These are phyloP conservation scores for Cordilura impudica DNA, from an alignment of 2,888 invertebrate species.

Conservation along the genomic window DNA sequence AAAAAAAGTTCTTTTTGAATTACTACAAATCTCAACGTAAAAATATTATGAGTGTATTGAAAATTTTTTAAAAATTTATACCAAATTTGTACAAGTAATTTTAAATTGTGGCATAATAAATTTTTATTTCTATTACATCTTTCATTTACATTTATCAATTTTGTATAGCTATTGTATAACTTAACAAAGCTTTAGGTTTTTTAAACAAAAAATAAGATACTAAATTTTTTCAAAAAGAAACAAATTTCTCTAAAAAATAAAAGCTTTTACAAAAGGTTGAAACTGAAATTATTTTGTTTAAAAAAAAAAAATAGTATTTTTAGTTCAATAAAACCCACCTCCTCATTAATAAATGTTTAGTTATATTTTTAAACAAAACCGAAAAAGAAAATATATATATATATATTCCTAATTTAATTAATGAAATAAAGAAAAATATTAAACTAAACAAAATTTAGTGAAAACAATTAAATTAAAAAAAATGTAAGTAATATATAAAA, in stretches of 20 bases:
- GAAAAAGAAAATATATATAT: conserved; percentile 22
- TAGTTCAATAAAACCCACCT: conserved; percentile 54
- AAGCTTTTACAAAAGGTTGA: conserved; percentile 13
- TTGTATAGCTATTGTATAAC: background rate
- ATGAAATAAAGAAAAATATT: conserved; percentile 23
- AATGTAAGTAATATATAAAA: background rate
- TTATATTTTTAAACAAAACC: conserved; percentile 15
- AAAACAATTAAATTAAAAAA: background rate
- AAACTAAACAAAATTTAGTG: conserved; percentile 12
- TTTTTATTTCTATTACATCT: too few relatives aligned
- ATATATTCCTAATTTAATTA: conserved; percentile 54
- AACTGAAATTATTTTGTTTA: background rate
- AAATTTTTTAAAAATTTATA: too few relatives aligned
- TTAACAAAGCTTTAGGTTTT: conserved; percentile 55
- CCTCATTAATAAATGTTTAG: conserved; percentile 37
- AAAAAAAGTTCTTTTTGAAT: too few relatives aligned
- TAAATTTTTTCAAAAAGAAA: conserved; percentile 22
- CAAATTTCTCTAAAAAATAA: background rate
- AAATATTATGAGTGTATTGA: too few relatives aligned
- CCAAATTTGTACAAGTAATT: too few relatives aligned
- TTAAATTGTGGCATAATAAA: too few relatives aligned
- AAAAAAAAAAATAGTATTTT: conserved; percentile 39
- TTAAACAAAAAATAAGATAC: conserved; percentile 43
- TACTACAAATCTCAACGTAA: too few relatives aligned
- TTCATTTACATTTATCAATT: too few relatives aligned